Evolutionary conservation across 2,888 invertebrate genomes (phyloP), one percentile per base, ranked within the genome.

Genomic region (Aelia acuminata): DNA sequence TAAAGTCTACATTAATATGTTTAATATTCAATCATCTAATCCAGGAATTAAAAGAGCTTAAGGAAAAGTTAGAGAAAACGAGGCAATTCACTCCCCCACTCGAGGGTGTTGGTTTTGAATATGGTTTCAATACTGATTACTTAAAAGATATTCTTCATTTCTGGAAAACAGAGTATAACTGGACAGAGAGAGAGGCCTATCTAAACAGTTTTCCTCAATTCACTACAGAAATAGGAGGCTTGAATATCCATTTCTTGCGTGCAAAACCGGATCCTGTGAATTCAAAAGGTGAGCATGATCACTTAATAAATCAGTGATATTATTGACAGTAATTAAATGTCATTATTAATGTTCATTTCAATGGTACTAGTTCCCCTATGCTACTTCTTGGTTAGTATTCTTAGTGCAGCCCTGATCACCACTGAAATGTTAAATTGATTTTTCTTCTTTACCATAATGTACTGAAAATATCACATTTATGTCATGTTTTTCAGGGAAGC

Each of bases 111-210:
- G 90, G 89, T 13, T 91, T 91, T 87, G 89, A 90, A 26, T 91
- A 91, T 91, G 98, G 98, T 3, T 95, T 98, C 91, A 96, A 97
- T 91, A 93, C 95, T 0, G 93, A 95, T 63, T 95, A 95, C 89
- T 92, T 97, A 8, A 93, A 94, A 20, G 93, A 94, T 90, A 93
- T 98, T 13, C 92, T 96, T 0, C 94, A 95, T 84, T 96, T 96
- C 92, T 98, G 98, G 98, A 94, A 94, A 15, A 94, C 94, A 53
- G 94, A 94, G 50, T 98, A 96, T 92, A 94, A 96, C 91, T 96
- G 96, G 95, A 92, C 92, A 48, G 94, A 95, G 87, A 93, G 96
- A 20, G 95, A 97, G 91, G 91, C 92, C 4, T 94, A 94, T 88
- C 92, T 98, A 26, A 97, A 98, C 91, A 93, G 94, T 89, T 95